Conservation (phyloP, 2,113 vertebrate species). For the Phrynocephalus versicolor region DNA sequence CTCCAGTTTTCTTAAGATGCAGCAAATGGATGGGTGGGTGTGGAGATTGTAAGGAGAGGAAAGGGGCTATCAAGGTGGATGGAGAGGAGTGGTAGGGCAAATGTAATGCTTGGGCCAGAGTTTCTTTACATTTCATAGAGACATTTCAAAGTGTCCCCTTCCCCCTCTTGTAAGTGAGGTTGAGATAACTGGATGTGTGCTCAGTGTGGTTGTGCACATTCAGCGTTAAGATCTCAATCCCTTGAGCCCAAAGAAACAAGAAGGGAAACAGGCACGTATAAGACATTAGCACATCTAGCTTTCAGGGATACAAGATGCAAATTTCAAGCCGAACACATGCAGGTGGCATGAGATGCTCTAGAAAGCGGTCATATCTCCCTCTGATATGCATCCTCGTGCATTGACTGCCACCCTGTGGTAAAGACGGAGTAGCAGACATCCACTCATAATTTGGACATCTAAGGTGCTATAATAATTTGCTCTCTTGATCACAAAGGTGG, state of each 20-base stretch:
- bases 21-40: too few species aligned
- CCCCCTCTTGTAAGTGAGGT: not conserved
- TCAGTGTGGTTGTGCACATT: not conserved
- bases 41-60: not conserved
- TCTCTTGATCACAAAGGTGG: not conserved
- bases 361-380: not conserved
- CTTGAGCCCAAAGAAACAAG: not conserved
- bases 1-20: not conserved
- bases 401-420: conserved; percentile 72
- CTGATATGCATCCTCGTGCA: conserved; percentile 46
- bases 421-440: conserved; percentile 33
- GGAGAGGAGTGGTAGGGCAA: not conserved
- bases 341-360: not conserved
- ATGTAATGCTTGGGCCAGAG: not conserved
- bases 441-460: not conserved
- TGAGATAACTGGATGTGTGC: not conserved
- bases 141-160: too few species aligned
- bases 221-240: not conserved
- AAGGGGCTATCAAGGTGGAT: not conserved
- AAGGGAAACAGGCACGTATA: not conserved
- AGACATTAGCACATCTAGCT: not conserved
- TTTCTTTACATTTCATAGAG: too few species aligned
- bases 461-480: not conserved
- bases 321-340: not conserved
- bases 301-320: not conserved